These are phyloP conservation scores for Euglossa dilemma DNA, from an alignment of 1,140 invertebrate species.

Conservation along the genomic window DNA sequence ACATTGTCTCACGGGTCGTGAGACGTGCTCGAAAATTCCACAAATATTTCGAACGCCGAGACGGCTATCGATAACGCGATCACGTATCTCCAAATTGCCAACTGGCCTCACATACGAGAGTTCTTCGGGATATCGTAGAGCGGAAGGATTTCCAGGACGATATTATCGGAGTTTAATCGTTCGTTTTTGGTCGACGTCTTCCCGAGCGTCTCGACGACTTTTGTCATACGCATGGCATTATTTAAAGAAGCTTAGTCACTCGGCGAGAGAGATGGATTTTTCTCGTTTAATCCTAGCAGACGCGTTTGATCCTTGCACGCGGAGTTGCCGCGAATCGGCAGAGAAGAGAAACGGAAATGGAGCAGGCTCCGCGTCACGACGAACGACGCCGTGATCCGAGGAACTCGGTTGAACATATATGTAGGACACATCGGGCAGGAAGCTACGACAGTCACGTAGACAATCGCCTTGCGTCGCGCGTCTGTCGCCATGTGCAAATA, in stretches of 20 bases:
- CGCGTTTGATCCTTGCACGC: background rate
- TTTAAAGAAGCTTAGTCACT: background rate
- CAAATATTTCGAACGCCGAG: conserved; percentile 3
- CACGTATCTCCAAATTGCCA: conserved; percentile 25
- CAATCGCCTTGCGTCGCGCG: conserved; percentile 73
- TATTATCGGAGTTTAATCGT: no score
- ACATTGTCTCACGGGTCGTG: background rate
- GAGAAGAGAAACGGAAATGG: conserved; percentile 16
- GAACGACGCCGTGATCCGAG: conserved; percentile 26
- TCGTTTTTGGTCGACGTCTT: background rate
- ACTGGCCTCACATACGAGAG: conserved; percentile 1
- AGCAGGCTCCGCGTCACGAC: background rate
- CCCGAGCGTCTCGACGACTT: background rate
- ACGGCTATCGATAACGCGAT: conserved; percentile 12
- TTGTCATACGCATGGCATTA: no score
- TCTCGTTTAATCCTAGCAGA: background rate
- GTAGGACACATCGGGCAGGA: conserved; percentile 76
- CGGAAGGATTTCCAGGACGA: background rate
- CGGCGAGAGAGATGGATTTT: background rate
- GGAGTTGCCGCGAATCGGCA: background rate
- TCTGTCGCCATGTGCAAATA: conserved; percentile 69
- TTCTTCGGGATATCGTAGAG: background rate
- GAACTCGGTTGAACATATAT: conserved; percentile 64
- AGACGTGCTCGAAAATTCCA: conserved; percentile 17
- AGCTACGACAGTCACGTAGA: conserved; percentile 74